Base-by-base conservation (phyloP, 2,113 vertebrate genomes). In the Megalops atlanticus region DNA sequence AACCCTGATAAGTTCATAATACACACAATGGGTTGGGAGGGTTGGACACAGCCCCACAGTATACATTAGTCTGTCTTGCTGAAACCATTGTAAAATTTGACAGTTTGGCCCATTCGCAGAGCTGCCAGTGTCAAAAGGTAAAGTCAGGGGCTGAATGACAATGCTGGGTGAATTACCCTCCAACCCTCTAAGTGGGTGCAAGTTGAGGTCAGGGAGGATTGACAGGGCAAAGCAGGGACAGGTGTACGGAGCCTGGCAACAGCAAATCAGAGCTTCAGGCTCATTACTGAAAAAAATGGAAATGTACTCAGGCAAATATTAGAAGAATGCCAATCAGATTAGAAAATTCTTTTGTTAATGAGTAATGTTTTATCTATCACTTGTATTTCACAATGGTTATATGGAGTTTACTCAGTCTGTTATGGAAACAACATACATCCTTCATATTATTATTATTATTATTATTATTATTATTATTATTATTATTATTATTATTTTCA, bases 101-200 rank as follows among this genome's bases (percentile, higher is more conserved):
- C 84, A 81, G 76, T 79, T 76, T 31, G 73, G 41, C 52, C 52
- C 41, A 78, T 74, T 74, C 33, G 69, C 68, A 80, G 31, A 68
- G 45, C 33, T 70, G 24, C 18, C 33, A 4, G 70, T 72, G 84
- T 78, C 78, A 81, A 74, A 81, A 82, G 70, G 64, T 68, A 72
- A 74, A 39, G 41, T 38, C 80, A 69, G 80, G 70, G 78, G 64
- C 21, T 83, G 54, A 78, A 79, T 81, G 75, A 86, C 73, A 85
- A 87, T 87, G 78, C 85, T 71, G 86, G 84, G 83, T 52, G 81
- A 80, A 88, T 76, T 90, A 78, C 89, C 90, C 90, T 91, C 36
- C 87, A 87, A 92, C 85, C 87, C 80, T 71, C 78, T 91, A 92
- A 92, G 89, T 89, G 93, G 89, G 92, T 86, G 86, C 92, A 92